Evolutionary conservation across 2,888 invertebrate genomes (phyloP).

Genomic region (Eumerus sabulonum): DNA sequence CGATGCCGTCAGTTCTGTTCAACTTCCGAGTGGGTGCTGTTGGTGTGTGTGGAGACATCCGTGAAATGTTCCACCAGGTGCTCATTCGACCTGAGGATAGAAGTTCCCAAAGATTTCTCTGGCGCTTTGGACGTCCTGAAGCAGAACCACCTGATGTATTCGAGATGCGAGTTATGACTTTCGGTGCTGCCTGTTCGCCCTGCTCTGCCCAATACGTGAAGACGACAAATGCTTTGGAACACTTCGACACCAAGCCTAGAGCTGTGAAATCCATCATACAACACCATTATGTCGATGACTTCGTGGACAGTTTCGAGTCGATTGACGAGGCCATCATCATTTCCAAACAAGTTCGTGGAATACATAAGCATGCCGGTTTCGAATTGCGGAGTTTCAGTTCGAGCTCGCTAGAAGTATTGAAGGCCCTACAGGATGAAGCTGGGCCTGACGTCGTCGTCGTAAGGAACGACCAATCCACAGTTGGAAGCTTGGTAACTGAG

Average conservation of each 20-base stretch:
- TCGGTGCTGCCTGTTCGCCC: slow-evolving; percentile 66
- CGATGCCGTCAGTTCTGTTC: slow-evolving; percentile 53
- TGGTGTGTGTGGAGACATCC: slow-evolving; percentile 58
- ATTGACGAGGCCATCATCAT: slow-evolving; percentile 24
- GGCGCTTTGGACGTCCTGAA: slow-evolving; percentile 52
- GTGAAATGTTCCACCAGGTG: slow-evolving; percentile 60
- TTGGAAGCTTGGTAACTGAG: slow-evolving; percentile 17
- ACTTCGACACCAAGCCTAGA: slow-evolving; percentile 26
- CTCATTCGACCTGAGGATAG: slow-evolving; percentile 34
- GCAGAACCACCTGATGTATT: slow-evolving; percentile 41
- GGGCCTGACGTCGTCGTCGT: not conserved
- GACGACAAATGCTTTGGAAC: slow-evolving; percentile 26
- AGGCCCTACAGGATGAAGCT: slow-evolving; percentile 2
- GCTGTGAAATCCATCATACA: slow-evolving; percentile 36
- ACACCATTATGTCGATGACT: slow-evolving; percentile 33
- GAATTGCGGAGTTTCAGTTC: slow-evolving; percentile 37
- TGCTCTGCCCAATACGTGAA: slow-evolving; percentile 62
- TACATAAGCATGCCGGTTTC: slow-evolving; percentile 30
- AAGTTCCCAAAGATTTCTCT: slow-evolving; percentile 39
- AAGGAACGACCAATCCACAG: not conserved
- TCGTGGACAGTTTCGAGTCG: slow-evolving; percentile 35
- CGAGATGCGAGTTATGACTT: slow-evolving; percentile 65
- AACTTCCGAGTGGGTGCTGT: slow-evolving; percentile 50
- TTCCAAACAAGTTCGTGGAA: slow-evolving; percentile 30
- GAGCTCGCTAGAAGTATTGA: slow-evolving; percentile 7